A percentile compares a stretch with the other conserved stretches of the same genome.
Conservation (phyloP, 1,140 invertebrate species). For the Drosophila quadrilineata region DNA sequence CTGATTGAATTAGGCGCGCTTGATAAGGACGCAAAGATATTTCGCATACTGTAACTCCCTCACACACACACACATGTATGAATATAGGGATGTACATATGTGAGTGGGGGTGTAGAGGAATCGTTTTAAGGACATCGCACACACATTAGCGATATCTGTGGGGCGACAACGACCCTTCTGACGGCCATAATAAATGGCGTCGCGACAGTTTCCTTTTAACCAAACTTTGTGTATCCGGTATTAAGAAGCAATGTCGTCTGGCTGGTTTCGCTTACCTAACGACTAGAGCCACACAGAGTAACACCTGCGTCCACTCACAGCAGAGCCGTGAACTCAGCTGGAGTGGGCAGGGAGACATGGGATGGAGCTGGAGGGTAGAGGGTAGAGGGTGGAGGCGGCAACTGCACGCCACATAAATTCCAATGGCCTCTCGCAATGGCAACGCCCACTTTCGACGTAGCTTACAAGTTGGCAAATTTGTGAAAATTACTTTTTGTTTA, state of each 20-base stretch:
- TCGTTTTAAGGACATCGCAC: constrained; percentile 36
- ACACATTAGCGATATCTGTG: constrained; percentile 69
- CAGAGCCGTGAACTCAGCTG: too few species aligned
- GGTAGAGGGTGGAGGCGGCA: neutral
- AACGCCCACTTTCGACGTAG: constrained; percentile 47
- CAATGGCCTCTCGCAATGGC: constrained; percentile 60
- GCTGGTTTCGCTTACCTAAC: constrained; percentile 45
- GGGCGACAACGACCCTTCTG: constrained; percentile 73
- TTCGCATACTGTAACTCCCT: neutral
- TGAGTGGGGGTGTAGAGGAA: constrained; percentile 8
- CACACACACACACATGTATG: neutral
- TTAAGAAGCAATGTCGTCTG: constrained; percentile 58
- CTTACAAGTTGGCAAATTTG: constrained; percentile 81
- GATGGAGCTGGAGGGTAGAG: neutral
- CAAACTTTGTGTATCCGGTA: constrained; percentile 58
- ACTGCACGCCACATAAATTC: constrained; percentile 75
- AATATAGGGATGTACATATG: neutral
- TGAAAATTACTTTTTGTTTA: constrained; percentile 81
- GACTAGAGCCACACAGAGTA: constrained; percentile 28
- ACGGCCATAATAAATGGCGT: constrained; percentile 79
- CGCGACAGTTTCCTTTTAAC: constrained; percentile 79
- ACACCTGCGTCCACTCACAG: constrained; percentile 79
- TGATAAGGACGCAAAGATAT: constrained; percentile 38
- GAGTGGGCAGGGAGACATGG: neutral
- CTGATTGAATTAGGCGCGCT: constrained; percentile 68